Conservation (phyloP, 2,797 vertebrate genomes). For the Gallinago solitaria region DNA sequence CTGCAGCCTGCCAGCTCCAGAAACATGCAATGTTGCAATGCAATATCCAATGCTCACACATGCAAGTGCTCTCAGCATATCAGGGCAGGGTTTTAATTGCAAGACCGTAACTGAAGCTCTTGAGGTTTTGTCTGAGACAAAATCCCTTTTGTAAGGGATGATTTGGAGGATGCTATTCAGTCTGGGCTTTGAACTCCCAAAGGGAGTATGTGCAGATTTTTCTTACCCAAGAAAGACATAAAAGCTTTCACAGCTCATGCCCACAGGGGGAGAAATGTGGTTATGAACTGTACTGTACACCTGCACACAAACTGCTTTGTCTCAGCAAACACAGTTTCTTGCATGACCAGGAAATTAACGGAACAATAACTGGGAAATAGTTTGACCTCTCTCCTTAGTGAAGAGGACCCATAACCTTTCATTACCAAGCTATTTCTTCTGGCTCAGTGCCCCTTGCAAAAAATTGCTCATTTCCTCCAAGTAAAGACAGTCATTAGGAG, state of each 20-base stretch:
- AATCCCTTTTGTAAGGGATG: not conserved
- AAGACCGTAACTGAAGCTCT: not conserved
- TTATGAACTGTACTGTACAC: not conserved
- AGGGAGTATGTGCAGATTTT: not conserved
- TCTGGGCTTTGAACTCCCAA: not conserved
- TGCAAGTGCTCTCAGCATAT: not conserved
- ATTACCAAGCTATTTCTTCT: not conserved
- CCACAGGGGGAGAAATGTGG: not conserved
- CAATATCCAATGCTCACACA: not conserved
- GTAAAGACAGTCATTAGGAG: not conserved
- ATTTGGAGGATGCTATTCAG: not conserved
- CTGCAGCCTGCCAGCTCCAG: not conserved
- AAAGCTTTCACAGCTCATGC: not conserved
- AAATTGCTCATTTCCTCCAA: not conserved
- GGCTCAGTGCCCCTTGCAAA: not conserved
- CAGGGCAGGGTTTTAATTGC: slow-evolving; percentile 24
- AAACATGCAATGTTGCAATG: not conserved
- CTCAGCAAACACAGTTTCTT: not conserved
- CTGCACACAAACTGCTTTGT: not conserved
- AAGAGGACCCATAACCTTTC: not conserved
- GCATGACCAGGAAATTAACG: not conserved
- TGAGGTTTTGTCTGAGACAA: not conserved
- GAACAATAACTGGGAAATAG: not conserved
- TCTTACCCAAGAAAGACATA: not conserved
- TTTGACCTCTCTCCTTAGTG: not conserved